A percentile compares a stretch with the other conserved stretches of the same genome.
Evolutionary conservation across 2,113 vertebrate species (phyloP).

Genomic region (Pelecanoides urinatrix): DNA sequence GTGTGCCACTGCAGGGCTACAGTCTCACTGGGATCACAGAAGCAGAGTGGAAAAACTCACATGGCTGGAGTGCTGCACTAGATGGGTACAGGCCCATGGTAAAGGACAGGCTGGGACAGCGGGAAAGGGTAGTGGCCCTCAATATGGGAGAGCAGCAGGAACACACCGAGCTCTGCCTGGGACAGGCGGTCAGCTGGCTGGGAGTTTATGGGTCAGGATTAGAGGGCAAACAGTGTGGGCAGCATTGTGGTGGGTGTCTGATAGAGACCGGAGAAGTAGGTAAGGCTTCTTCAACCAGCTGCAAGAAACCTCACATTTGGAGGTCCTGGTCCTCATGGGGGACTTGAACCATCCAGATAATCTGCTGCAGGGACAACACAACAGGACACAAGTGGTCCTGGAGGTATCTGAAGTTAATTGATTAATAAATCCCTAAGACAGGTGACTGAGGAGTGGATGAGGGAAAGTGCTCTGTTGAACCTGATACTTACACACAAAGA

Average conservation of each 20-base stretch:
- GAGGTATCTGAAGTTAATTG: background rate
- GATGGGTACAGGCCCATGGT: background rate
- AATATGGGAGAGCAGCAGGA: background rate
- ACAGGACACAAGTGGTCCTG: background rate
- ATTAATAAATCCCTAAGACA: background rate
- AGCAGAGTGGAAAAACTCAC: background rate
- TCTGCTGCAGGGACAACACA: background rate
- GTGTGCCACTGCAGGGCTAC: background rate
- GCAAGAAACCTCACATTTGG: background rate
- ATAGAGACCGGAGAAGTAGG: background rate
- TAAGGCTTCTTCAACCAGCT: background rate
- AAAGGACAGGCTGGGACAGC: background rate
- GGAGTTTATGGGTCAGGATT: background rate
- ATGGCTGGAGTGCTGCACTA: background rate
- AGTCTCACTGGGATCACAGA: background rate
- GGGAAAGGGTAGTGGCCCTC: rapidly evolving
- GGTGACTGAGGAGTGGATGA: background rate
- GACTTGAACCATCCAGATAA: background rate
- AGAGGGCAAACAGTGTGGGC: background rate
- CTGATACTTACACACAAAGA: background rate
- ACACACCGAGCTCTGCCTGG: background rate
- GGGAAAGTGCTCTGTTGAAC: background rate
- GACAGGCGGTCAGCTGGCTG: background rate
- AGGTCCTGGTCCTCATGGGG: background rate
- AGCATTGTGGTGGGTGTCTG: background rate